phyloP scores from a whole-genome alignment of 2,113 vertebrate genomes.

The Thamnaconus septentrionalis region DNA sequence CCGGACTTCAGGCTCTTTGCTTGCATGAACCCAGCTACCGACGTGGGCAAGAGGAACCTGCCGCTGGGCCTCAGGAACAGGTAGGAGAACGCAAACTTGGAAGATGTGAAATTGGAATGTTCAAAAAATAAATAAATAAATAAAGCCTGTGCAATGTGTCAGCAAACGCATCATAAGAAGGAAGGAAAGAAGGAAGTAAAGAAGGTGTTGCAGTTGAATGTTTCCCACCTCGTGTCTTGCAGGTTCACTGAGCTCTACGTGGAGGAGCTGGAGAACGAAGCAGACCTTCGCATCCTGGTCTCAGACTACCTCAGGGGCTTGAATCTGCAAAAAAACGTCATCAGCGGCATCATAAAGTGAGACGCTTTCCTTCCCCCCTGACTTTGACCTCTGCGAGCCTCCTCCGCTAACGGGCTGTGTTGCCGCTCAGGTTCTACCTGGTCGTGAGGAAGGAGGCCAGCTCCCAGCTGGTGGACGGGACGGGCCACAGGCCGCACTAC shows the following conservation, averaged over 20 bases:
- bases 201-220: too few relatives aligned
- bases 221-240: not conserved
- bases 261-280: slow-evolving; percentile 90
- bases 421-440: slow-evolving; percentile 86
- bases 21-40: slow-evolving; percentile 98
- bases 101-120: not conserved
- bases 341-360: slow-evolving; percentile 92
- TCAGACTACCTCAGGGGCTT: slow-evolving; percentile 89
- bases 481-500: slow-evolving; percentile 91
- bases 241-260: slow-evolving; percentile 97
- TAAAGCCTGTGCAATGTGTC: too few relatives aligned
- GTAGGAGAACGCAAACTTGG: slow-evolving; percentile 58
- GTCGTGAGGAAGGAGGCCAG: slow-evolving; percentile 83
- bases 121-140: too few relatives aligned
- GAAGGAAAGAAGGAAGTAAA: too few relatives aligned
- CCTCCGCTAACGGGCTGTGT: not conserved
- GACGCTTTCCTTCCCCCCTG: slow-evolving; percentile 6
- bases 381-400: too few relatives aligned
- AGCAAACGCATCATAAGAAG: too few relatives aligned
- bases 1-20: slow-evolving; percentile 94
- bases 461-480: slow-evolving; percentile 86
- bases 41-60: slow-evolving; percentile 95
- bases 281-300: slow-evolving; percentile 88
- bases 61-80: slow-evolving; percentile 96
- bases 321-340: slow-evolving; percentile 80